Evolutionary conservation across 2,113 vertebrate species (phyloP), one percentile per base, ranked within the genome.

Genomic region (Gorilla gorilla): DNA sequence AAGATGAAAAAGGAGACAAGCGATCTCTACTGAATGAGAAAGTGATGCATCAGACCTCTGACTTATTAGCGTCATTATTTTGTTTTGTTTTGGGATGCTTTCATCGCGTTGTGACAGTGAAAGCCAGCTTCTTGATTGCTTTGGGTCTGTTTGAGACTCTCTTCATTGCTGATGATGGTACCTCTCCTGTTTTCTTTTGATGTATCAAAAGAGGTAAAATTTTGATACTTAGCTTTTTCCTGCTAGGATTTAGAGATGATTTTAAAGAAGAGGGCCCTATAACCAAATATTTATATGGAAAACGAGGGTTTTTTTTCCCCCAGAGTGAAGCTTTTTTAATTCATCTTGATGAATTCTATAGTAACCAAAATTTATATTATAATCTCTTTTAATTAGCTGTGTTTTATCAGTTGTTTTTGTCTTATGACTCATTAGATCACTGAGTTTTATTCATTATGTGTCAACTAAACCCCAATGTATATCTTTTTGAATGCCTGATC

Each of bases 151-250:
- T n/a, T 73, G 61, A 82, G 75, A 82, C 45, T 90, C n/a, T 87
- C 22, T 78, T 94, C 59, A n/a, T 83, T 90, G 80, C 18, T 73
- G n/a, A 40, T 48, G 13, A 14, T 76, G 52, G 48, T 40, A 32
- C 11, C 57, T 50, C 40, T 73, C 9, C 22, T 72, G 20, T 78
- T 90, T 89, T 85, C 10, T 11, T 92, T 93, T 93, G 70, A 80
- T 89, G 35, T 83, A 75, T 87, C 93, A 93, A 96, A 96, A 59
- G 61, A 79, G 92, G 45, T 5, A 88, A 73, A 83, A 40, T 8
- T 78, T 90, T 83, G 59, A 25, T 68, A 45, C 35, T 82, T 90
- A 88, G 23, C 22, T 59, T 90, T 40, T 59, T 55, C 16, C 59
- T 68, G 18, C 8, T 73, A 55, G 32, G 5, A 82, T 66, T 86